Conservation (phyloP, 37 sponge, comb jelly and placozoan species). For the Bolinopsis microptera region DNA sequence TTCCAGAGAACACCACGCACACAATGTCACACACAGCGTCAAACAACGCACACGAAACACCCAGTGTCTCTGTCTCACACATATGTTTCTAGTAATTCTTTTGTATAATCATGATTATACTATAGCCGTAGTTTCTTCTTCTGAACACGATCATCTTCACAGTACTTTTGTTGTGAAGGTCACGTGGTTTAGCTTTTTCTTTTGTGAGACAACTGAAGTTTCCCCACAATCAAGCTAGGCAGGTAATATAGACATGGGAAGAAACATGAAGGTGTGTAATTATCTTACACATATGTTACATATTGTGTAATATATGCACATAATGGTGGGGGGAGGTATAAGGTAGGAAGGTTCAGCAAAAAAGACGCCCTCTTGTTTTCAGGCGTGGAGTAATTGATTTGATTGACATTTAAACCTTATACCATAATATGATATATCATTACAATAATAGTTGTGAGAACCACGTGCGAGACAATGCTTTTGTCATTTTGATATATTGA, state of each 20-base stretch:
- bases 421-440: not conserved
- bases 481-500: conserved; percentile 6
- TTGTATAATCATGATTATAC: not conserved
- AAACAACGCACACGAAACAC: not conserved
- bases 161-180: not conserved
- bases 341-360: not conserved
- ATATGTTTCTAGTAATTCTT: not conserved
- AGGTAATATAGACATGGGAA: too few species aligned
- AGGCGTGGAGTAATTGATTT: conserved; percentile 16
- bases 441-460: conserved; percentile 28
- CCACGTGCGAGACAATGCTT: conserved; percentile 11
- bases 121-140: not conserved
- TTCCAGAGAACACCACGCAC: too few species aligned
- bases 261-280: too few species aligned
- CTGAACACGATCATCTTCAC: not conserved
- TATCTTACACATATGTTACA: too few species aligned
- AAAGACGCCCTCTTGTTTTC: not conserved
- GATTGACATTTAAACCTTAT: conserved; percentile 36
- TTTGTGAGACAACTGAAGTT: not conserved
- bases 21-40: not conserved
- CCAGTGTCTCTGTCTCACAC: not conserved
- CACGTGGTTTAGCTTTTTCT: not conserved
- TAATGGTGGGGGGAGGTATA: not conserved
- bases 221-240: not conserved
- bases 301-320: not conserved